A percentile compares a stretch with the other conserved stretches of the same genome.
phyloP scores from a whole-genome alignment of 2,888 invertebrate genomes.

The Pollenia angustigena region DNA sequence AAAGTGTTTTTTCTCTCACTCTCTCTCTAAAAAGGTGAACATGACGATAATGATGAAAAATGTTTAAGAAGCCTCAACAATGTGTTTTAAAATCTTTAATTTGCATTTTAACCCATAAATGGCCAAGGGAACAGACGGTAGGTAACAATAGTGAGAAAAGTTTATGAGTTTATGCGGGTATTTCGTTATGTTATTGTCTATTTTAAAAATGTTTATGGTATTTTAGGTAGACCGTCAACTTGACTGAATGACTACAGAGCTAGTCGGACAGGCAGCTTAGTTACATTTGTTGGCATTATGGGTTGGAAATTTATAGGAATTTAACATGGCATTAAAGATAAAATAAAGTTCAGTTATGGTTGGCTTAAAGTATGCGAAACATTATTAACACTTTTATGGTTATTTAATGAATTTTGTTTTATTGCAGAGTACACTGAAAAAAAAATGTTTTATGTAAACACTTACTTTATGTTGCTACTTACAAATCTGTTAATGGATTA shows the following conservation, averaged over 20 bases:
- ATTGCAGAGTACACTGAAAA: slow-evolving; percentile 6
- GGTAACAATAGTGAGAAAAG: background rate
- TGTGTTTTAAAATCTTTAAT: slow-evolving; percentile 48
- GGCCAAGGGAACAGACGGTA: background rate
- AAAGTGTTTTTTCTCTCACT: background rate
- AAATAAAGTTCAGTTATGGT: slow-evolving; percentile 57
- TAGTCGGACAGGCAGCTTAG: slow-evolving; percentile 7
- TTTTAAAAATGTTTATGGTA: background rate
- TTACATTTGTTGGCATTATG: background rate
- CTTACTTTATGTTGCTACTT: background rate
- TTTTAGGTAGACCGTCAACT: slow-evolving; percentile 26
- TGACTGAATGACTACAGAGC: slow-evolving; percentile 6
- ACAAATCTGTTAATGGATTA: no score
- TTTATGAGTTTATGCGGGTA: background rate
- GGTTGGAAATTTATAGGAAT: slow-evolving; percentile 54
- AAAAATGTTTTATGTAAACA: background rate
- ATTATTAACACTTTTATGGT: slow-evolving; percentile 74
- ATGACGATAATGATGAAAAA: slow-evolving; percentile 54
- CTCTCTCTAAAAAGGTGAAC: slow-evolving; percentile 45
- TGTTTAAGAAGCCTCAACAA: slow-evolving; percentile 40
- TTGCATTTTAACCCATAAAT: slow-evolving; percentile 59
- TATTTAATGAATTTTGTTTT: slow-evolving; percentile 65
- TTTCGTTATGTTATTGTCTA: slow-evolving; percentile 10
- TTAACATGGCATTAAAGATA: slow-evolving; percentile 53
- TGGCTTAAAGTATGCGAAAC: slow-evolving; percentile 66